Conservation (phyloP, 2,888 invertebrate species). For the Heteromurus nitidus region DNA sequence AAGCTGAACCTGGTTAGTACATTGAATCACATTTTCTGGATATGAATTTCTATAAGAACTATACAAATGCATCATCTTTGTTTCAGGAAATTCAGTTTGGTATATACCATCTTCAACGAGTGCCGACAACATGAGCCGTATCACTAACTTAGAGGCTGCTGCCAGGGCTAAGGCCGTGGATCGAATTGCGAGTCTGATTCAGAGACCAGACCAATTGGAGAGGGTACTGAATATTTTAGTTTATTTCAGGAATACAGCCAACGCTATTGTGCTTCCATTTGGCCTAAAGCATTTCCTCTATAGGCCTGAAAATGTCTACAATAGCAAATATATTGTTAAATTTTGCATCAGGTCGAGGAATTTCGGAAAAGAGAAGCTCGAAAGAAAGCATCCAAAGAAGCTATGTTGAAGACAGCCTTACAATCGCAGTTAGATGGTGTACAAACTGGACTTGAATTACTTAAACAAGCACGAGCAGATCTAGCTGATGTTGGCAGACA, state of each 20-base stretch:
- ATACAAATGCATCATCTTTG: not conserved
- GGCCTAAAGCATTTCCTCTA: too few species aligned
- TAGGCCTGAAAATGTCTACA: too few species aligned
- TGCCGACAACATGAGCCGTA: slow-evolving; percentile 61
- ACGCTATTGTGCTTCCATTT: too few species aligned
- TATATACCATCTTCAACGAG: slow-evolving; percentile 27
- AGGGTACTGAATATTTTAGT: slow-evolving; percentile 83
- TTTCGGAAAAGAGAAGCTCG: slow-evolving; percentile 84
- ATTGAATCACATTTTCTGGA: too few species aligned
- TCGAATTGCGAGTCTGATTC: slow-evolving; percentile 93
- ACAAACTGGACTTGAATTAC: slow-evolving; percentile 91
- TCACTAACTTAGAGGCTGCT: slow-evolving; percentile 81
- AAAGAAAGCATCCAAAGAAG: slow-evolving; percentile 93
- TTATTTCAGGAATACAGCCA: too few species aligned
- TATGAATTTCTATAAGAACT: not conserved
- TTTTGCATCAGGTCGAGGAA: slow-evolving; percentile 81
- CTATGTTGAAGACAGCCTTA: slow-evolving; percentile 97
- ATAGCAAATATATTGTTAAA: too few species aligned
- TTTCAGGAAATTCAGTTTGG: slow-evolving; percentile 42
- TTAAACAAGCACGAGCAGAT: slow-evolving; percentile 90
- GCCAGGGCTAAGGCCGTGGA: slow-evolving; percentile 86
- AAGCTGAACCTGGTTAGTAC: slow-evolving; percentile 48
- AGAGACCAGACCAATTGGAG: slow-evolving; percentile 95
- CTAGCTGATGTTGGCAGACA: slow-evolving; percentile 82
- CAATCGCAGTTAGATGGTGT: slow-evolving; percentile 99